These are phyloP conservation scores for Euplagia quadripunctaria DNA, from an alignment of 2,888 invertebrate species.

Conservation along the genomic window DNA sequence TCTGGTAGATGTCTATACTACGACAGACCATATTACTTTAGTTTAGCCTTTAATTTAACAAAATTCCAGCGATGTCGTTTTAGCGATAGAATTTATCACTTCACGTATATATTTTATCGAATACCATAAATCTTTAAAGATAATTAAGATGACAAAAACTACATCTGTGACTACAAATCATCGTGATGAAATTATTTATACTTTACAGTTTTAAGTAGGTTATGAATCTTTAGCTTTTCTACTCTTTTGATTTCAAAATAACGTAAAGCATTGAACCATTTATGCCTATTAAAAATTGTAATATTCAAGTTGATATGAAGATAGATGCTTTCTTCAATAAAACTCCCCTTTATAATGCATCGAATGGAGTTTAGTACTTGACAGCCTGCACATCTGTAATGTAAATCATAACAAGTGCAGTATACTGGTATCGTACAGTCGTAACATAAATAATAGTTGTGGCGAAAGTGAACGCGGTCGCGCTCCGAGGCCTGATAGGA, in stretches of 20 bases:
- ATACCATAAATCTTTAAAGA: constrained; percentile 17
- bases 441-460: constrained; percentile 54
- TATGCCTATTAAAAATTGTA: not conserved
- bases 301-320: not conserved
- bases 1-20: not conserved
- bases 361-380: not conserved
- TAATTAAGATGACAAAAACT: constrained; percentile 13
- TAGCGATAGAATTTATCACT: not conserved
- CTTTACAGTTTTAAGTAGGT: constrained; percentile 5
- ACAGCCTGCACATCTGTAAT: constrained; percentile 14
- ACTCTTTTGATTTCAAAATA: not conserved
- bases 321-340: not conserved
- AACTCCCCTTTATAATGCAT: not conserved
- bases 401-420: constrained; percentile 14
- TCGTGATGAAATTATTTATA: not conserved
- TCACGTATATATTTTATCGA: constrained; percentile 16
- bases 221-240: not conserved
- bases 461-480: constrained; percentile 66
- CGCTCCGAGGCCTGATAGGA: constrained; percentile 62
- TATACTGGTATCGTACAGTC: constrained; percentile 40
- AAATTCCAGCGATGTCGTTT: too few relatives aligned
- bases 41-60: not conserved
- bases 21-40: too few relatives aligned
- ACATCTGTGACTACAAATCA: not conserved
- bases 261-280: not conserved